phyloP scores from a whole-genome alignment of 2,888 invertebrate species.

The Microplitis deprimator region DNA sequence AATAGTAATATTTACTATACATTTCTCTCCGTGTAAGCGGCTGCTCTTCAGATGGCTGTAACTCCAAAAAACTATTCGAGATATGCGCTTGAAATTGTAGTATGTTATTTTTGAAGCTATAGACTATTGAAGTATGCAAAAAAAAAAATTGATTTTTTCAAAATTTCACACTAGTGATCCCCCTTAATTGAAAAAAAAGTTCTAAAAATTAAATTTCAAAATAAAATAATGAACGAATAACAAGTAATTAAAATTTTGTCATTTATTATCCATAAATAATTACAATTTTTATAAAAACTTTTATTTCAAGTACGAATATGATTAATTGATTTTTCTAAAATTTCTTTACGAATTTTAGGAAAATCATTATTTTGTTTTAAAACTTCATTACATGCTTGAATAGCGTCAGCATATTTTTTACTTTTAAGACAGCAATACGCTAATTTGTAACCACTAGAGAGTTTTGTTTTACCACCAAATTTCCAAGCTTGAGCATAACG shows the following conservation, averaged over 20 bases:
- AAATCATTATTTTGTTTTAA: slow-evolving; percentile 88
- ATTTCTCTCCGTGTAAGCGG: no score
- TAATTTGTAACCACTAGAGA: slow-evolving; percentile 91
- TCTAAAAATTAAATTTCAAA: neutral
- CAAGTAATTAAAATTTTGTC: neutral
- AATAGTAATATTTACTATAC: no score
- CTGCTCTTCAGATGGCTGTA: no score
- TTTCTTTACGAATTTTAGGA: slow-evolving; percentile 92
- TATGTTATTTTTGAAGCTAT: no score
- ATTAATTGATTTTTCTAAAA: slow-evolving; percentile 89
- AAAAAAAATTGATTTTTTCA: no score
- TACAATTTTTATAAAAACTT: slow-evolving; percentile 15
- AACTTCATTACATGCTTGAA: slow-evolving; percentile 90
- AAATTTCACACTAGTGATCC: no score
- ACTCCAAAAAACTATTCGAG: no score
- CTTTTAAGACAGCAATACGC: slow-evolving; percentile 93
- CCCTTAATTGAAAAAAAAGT: neutral
- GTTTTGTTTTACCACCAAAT: slow-evolving; percentile 85
- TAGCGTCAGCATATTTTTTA: slow-evolving; percentile 90
- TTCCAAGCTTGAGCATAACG: slow-evolving; percentile 92
- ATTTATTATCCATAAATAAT: neutral
- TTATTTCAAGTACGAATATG: slow-evolving; percentile 78
- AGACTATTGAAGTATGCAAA: no score
- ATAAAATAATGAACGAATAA: neutral
- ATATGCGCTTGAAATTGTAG: no score